Evolutionary conservation across 1,140 invertebrate genomes (phyloP), one percentile per base, ranked within the genome.

Genomic region (Brachystomella parvula): DNA sequence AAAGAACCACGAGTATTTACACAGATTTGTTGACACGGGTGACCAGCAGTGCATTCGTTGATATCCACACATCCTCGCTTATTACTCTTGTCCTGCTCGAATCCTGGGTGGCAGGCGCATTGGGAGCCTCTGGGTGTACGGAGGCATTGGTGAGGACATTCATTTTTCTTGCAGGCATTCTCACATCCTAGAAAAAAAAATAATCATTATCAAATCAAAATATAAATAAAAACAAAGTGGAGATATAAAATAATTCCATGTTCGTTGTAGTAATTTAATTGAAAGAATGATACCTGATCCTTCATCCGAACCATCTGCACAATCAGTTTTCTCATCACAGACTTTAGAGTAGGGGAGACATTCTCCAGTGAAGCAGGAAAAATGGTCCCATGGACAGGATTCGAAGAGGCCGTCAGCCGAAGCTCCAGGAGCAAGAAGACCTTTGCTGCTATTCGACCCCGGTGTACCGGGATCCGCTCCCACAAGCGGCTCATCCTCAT

Each of bases 31-130:
- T n/a, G n/a, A n/a, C n/a, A n/a, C n/a, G n/a, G n/a, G n/a, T n/a
- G n/a, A n/a, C n/a, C n/a, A n/a, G n/a, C 70, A 74, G 77, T 68
- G 84, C 89, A 78, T 85, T 85, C 76, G 84, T 82, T 75, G 26
- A 80, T 74, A 87, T 82, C 80, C 76, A 85, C 80, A 77, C 91
- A 94, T 75, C 93, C 90, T 74, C 94, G 85, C 29, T 91, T 3
- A 26, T 67, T 35, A 19, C 35, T 6, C 2, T 53, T n/a, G 3
- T 17, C 17, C 1, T 62, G 61, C 2, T 30, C 24, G 71, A 81
- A 82, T 15, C 75, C 75, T 49, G 69, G 47, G 3, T 71, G 70
- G 74, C 82, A 83, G 26, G 73, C 75, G 71, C 83, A 84, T 56
- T 76, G 75, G 26, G 73, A 69, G 56, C 61, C 70, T 66, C 62